phyloP scores from a whole-genome alignment of 2,888 invertebrate species.

The Zeuzera pyrina region DNA sequence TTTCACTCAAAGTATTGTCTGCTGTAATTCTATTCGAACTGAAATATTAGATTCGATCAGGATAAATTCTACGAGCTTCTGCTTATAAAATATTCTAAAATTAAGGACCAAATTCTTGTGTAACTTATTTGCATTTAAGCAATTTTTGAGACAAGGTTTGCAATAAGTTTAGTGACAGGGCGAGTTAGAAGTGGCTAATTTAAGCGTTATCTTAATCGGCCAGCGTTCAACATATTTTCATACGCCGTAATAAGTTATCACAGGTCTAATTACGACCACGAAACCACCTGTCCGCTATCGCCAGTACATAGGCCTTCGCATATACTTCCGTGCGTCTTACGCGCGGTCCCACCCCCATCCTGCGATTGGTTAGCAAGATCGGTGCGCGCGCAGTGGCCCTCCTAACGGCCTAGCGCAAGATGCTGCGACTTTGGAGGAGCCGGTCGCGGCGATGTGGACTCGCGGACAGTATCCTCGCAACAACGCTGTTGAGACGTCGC shows the following conservation, averaged over 20 bases:
- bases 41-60: too few relatives aligned
- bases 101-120: too few relatives aligned
- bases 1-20: too few relatives aligned
- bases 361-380: slow-evolving; percentile 48
- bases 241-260: slow-evolving; percentile 63
- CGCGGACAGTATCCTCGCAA: slow-evolving; percentile 56
- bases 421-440: slow-evolving; percentile 52
- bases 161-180: too few relatives aligned
- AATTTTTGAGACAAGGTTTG: too few relatives aligned
- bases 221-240: slow-evolving; percentile 60
- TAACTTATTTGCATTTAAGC: too few relatives aligned
- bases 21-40: too few relatives aligned
- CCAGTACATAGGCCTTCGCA: slow-evolving; percentile 73
- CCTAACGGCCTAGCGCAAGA: slow-evolving; percentile 51
- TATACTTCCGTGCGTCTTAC: slow-evolving; percentile 72
- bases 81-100: too few relatives aligned
- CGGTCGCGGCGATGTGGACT: slow-evolving; percentile 56
- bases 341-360: slow-evolving; percentile 61
- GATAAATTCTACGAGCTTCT: too few relatives aligned
- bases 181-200: slow-evolving; percentile 14
- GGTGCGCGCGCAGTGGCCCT: slow-evolving; percentile 68
- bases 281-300: slow-evolving; percentile 71
- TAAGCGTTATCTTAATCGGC: slow-evolving; percentile 58
- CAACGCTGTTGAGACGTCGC: slow-evolving; percentile 35
- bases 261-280: slow-evolving; percentile 68